These are phyloP conservation scores for Sturnira hondurensis DNA, from an alignment of 2,113 vertebrate genomes.

Conservation along the genomic window DNA sequence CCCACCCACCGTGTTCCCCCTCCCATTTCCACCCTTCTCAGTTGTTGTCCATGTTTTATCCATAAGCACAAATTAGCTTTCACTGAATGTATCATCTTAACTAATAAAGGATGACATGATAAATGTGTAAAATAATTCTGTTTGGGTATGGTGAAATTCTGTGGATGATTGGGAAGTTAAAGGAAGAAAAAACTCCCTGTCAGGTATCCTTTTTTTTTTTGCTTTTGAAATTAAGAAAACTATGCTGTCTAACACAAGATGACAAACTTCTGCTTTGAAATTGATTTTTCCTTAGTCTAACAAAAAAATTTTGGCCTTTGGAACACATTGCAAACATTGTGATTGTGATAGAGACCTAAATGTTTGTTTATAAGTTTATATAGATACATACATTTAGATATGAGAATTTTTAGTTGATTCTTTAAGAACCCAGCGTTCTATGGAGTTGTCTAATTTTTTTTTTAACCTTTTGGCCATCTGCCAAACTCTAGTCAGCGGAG, in stretches of 20 bases:
- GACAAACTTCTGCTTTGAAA: neutral
- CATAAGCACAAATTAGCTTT: conserved; percentile 42
- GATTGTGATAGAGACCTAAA: neutral
- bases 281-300: neutral
- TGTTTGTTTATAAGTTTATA: neutral
- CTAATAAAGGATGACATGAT: neutral
- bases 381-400: neutral
- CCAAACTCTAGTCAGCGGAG: neutral
- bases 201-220: neutral
- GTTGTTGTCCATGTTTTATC: too few species aligned
- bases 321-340: neutral
- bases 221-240: neutral
- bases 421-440: neutral
- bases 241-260: neutral
- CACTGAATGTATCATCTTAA: conserved; percentile 22
- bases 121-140: neutral
- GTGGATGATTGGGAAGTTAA: neutral
- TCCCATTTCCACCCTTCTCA: too few species aligned
- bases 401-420: neutral
- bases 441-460: neutral
- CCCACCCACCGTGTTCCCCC: too few species aligned
- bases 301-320: neutral
- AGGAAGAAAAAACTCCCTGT: neutral
- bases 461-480: neutral
- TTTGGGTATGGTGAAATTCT: neutral